Evolutionary conservation across 2,888 invertebrate genomes (phyloP).

Genomic region (Epistrophe eligans): DNA sequence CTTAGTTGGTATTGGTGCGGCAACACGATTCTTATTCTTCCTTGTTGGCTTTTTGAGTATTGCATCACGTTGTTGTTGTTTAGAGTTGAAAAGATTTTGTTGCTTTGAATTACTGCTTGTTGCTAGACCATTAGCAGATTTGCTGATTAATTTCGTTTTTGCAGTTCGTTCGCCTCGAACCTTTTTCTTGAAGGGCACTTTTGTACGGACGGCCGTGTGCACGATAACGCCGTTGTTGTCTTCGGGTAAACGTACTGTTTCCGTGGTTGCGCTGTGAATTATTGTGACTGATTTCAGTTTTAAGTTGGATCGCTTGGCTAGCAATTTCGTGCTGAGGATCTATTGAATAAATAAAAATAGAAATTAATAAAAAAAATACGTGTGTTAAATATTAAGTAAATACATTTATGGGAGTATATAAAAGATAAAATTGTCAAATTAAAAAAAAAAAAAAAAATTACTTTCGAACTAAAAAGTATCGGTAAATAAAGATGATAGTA

Average conservation of each 20-base stretch:
- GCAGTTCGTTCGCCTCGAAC: constrained; percentile 85
- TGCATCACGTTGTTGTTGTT: constrained; percentile 75
- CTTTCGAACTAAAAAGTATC: too few species aligned
- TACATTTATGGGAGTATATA: too few species aligned
- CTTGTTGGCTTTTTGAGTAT: constrained; percentile 82
- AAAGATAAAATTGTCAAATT: too few species aligned
- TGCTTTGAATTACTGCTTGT: constrained; percentile 36
- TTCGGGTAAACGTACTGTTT: constrained; percentile 93
- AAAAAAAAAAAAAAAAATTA: too few species aligned
- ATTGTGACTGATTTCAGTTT: constrained; percentile 95
- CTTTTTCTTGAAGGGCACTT: constrained; percentile 94
- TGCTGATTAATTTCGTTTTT: constrained; percentile 82
- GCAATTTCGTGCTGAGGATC: constrained; percentile 91
- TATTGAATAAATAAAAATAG: constrained; percentile 81
- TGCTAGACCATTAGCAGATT: constrained; percentile 78
- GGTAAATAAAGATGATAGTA: too few species aligned
- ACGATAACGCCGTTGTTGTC: constrained; percentile 91
- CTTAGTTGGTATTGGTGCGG: constrained; percentile 83
- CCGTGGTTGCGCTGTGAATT: constrained; percentile 95
- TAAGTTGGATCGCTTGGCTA: constrained; percentile 91
- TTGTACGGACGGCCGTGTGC: constrained; percentile 93
- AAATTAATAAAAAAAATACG: background rate
- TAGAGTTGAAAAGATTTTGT: constrained; percentile 65
- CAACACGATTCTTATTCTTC: constrained; percentile 83
- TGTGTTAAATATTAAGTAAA: too few species aligned